Conservation (phyloP, 2,797 vertebrate species). For the Sebastes jordani region DNA sequence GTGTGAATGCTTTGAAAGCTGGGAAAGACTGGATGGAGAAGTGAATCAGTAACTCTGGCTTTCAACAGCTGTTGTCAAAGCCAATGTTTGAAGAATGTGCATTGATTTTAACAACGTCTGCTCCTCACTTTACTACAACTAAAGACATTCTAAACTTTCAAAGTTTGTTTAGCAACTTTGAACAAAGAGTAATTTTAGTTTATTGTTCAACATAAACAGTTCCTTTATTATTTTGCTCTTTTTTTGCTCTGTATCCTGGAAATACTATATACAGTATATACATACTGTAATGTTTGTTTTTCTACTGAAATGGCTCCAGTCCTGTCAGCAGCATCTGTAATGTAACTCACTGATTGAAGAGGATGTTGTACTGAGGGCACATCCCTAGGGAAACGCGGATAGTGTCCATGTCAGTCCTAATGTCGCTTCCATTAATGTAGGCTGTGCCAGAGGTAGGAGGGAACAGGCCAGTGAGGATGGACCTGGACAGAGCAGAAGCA, state of each 20-base stretch:
- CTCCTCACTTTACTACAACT: background rate
- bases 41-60: background rate
- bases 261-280: background rate
- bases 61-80: background rate
- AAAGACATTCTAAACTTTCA: background rate
- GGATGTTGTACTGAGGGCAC: slow-evolving; percentile 97
- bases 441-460: slow-evolving; percentile 95
- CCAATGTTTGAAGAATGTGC: background rate
- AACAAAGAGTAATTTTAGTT: background rate
- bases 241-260: background rate
- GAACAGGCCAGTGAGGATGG: slow-evolving; percentile 91
- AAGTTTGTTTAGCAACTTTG: background rate
- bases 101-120: background rate
- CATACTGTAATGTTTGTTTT: background rate
- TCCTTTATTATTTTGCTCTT: background rate
- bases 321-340: background rate
- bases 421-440: slow-evolving; percentile 88
- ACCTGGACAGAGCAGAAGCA: slow-evolving; percentile 77
- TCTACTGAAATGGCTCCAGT: background rate
- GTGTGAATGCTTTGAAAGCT: background rate
- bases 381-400: slow-evolving; percentile 90
- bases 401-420: slow-evolving; percentile 87
- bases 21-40: background rate
- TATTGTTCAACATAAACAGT: background rate
- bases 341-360: slow-evolving; percentile 91